phyloP scores from a whole-genome alignment of 2,113 vertebrate genomes.

The Scolopax mira region DNA sequence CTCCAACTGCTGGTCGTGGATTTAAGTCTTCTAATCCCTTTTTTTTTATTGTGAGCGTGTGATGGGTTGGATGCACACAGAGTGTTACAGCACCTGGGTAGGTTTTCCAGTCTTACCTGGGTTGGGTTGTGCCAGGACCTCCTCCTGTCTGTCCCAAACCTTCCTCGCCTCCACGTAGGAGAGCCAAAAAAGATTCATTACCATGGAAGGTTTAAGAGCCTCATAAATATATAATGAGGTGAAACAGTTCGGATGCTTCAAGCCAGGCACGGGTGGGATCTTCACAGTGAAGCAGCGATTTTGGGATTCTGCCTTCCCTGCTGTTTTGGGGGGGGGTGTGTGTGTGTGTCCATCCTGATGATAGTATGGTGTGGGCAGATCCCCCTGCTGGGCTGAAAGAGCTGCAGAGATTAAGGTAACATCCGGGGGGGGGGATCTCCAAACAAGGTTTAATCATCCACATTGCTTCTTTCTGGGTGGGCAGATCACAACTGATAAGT shows the following conservation, averaged over 20 bases:
- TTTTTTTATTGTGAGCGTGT: neutral
- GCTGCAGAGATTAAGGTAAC: neutral
- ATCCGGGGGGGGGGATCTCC: no score
- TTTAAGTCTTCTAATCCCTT: neutral
- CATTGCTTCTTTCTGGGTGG: neutral
- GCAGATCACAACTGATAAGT: neutral
- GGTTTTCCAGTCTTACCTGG: neutral
- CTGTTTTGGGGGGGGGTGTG: neutral
- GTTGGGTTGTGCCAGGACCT: neutral
- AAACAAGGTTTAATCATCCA: neutral
- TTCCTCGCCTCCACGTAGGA: accelerated
- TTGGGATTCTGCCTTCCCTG: neutral
- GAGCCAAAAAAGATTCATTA: accelerated
- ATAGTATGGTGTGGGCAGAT: neutral
- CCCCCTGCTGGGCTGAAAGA: neutral
- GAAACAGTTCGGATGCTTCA: neutral
- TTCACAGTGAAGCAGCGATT: neutral
- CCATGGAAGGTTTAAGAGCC: neutral
- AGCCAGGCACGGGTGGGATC: neutral
- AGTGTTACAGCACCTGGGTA: accelerated
- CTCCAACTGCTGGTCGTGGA: accelerated
- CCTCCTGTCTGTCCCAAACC: neutral
- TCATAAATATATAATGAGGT: neutral
- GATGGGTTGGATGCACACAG: neutral
- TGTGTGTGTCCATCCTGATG: neutral